Percentiles rank a stretch among this genome's conserved stretches.
Conservation (phyloP, 2,888 invertebrate species). For the Mellilla xanthometata region DNA sequence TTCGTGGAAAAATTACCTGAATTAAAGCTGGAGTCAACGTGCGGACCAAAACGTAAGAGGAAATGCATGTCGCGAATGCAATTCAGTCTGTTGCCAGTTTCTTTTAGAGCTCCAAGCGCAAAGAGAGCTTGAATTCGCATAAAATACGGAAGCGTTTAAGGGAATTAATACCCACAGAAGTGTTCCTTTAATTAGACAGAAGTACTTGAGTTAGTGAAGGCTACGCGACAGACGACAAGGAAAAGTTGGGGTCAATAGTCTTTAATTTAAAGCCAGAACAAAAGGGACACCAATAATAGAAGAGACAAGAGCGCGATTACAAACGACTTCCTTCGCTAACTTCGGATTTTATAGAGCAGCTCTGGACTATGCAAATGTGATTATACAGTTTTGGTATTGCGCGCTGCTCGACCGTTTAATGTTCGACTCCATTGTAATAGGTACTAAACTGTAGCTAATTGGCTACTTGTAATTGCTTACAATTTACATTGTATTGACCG, state of each 20-base stretch:
- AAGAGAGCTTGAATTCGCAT: constrained; percentile 13
- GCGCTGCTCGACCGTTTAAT: not conserved
- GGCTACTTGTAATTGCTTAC: not conserved
- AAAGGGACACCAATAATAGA: constrained; percentile 68
- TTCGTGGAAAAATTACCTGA: constrained; percentile 56
- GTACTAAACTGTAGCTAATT: not conserved
- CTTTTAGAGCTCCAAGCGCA: constrained; percentile 15
- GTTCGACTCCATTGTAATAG: not conserved
- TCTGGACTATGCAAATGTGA: constrained; percentile 4
- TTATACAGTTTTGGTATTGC: constrained; percentile 3
- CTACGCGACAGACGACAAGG: constrained; percentile 37
- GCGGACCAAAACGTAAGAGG: constrained; percentile 36
- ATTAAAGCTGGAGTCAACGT: constrained; percentile 49
- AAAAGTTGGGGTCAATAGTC: constrained; percentile 68
- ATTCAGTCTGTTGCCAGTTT: constrained; percentile 32
- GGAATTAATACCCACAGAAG: constrained; percentile 32
- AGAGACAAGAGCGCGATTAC: constrained; percentile 62
- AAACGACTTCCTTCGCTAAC: constrained; percentile 49
- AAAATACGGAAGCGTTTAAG: constrained; percentile 13
- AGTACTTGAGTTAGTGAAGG: constrained; percentile 52
- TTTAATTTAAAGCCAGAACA: constrained; percentile 71
- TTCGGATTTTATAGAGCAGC: constrained; percentile 44
- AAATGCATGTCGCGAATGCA: constrained; percentile 38
- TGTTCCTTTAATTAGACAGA: constrained; percentile 42
- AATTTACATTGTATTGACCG: not conserved